Conservation (phyloP, 2,888 invertebrate species). For the Saturnia japonica region DNA sequence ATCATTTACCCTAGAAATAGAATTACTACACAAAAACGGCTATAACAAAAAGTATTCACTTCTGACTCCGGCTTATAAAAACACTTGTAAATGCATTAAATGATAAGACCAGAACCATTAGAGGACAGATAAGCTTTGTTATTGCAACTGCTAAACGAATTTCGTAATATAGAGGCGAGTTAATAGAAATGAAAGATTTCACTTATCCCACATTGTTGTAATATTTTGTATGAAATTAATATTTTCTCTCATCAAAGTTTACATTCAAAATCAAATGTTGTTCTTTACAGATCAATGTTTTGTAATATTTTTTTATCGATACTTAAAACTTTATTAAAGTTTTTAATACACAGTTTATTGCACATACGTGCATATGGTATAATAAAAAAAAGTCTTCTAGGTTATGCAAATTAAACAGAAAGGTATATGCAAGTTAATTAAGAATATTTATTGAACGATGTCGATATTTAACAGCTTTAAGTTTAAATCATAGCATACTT, state of each 20-base stretch:
- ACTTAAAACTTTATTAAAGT: too few relatives aligned
- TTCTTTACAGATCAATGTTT: too few relatives aligned
- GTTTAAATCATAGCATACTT: too few relatives aligned
- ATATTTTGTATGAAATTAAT: conserved; percentile 23
- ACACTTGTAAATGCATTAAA: conserved; percentile 28
- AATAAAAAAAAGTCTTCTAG: too few relatives aligned
- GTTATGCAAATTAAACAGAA: too few relatives aligned
- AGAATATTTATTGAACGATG: too few relatives aligned
- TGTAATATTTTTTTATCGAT: too few relatives aligned
- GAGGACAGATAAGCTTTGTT: conserved; percentile 29
- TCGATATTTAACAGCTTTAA: too few relatives aligned
- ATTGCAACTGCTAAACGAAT: conserved; percentile 26
- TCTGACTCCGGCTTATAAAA: conserved; percentile 21
- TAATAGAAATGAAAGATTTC: conserved; percentile 19
- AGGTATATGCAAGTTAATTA: too few relatives aligned
- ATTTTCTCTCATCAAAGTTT: conserved; percentile 21
- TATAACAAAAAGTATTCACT: conserved; percentile 23
- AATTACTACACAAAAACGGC: conserved; percentile 21
- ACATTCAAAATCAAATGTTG: conserved; percentile 24
- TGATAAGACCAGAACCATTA: conserved; percentile 31
- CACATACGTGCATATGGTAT: too few relatives aligned
- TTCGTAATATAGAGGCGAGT: conserved; percentile 27
- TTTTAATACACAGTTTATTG: too few relatives aligned
- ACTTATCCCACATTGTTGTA: conserved; percentile 6
- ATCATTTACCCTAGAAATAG: neutral